These are phyloP conservation scores for Aramus guarauna DNA, from an alignment of 2,113 vertebrate genomes.

Conservation along the genomic window DNA sequence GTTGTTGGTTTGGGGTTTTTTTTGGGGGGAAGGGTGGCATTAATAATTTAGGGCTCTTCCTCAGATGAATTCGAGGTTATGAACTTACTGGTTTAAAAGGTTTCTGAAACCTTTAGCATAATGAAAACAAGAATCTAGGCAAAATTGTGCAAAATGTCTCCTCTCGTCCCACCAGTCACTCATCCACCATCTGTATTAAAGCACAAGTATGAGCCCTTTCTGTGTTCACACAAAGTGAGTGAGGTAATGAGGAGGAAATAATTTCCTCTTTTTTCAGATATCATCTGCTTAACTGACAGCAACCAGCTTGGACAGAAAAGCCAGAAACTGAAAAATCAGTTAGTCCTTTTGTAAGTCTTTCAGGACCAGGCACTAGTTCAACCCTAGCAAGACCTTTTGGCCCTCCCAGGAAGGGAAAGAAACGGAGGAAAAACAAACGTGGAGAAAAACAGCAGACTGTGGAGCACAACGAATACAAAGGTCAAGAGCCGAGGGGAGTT, in stretches of 20 bases:
- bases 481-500: neutral
- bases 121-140: neutral
- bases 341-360: neutral
- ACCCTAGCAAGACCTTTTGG: constrained; percentile 1
- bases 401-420: constrained; percentile 1
- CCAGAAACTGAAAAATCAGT: neutral
- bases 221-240: neutral
- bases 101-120: neutral
- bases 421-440: neutral
- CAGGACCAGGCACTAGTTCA: neutral
- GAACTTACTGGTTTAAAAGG: neutral
- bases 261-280: neutral
- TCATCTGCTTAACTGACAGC: neutral
- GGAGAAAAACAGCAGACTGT: neutral
- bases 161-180: neutral
- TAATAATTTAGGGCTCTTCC: neutral
- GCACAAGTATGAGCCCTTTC: neutral
- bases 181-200: neutral
- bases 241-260: neutral
- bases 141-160: neutral
- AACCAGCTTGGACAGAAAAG: neutral
- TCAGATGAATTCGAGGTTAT: neutral
- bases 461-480: neutral
- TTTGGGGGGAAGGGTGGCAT: fast-evolving
- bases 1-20: neutral